Evolutionary conservation across 2,113 vertebrate species (phyloP), one percentile per base, ranked within the genome.

Genomic region (Sphaerodactylus townsendi): DNA sequence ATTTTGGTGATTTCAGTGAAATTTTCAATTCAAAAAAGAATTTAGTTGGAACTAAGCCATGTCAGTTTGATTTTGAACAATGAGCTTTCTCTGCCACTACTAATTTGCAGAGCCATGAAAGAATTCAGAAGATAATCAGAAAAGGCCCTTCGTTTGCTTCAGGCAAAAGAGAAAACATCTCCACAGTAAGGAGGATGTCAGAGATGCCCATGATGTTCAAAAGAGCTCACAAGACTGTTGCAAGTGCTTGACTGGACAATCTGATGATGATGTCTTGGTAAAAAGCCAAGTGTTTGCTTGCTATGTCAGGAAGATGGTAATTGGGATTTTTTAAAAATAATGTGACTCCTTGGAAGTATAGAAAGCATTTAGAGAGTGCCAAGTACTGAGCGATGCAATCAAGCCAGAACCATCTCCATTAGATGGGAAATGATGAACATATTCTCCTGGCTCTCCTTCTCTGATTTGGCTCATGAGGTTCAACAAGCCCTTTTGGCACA

Each of bases 341-440:
- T 79, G 28, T 33, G 4, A 65, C 64, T 3, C 77, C 53, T 85
- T 73, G 46, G 72, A 91, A 81, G 2, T 44, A 21, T 13, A 86
- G 83, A 46, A 91, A 92, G 25, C 3, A 90, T 74, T 74, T 83
- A 89, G 33, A 77, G 0, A 2, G 84, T 89, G 23, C 56, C n/a
- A 79, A 90, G 17, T 1, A 5, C 62, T 84, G 56, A 77, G 50
- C 48, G 17, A 1, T 83, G 70, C 76, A 85, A 73, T 81, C 5
- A 90, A 81, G 56, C 19, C 28, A 81, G 74, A 8, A 71, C 30
- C 5, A 46, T 66, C 86, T 86, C 4, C n/a, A 68, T 77, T 82
- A 83, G 71, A 56, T 81, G 9, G 73, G 33, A 93, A 89, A 81
- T 37, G 14, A 77, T 35, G 13, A 82, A 6, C 6, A 35, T 62